A percentile compares a stretch with the other conserved stretches of the same genome.
phyloP scores from a whole-genome alignment of 1,140 invertebrate genomes.

The Trichonephila clavipes region DNA sequence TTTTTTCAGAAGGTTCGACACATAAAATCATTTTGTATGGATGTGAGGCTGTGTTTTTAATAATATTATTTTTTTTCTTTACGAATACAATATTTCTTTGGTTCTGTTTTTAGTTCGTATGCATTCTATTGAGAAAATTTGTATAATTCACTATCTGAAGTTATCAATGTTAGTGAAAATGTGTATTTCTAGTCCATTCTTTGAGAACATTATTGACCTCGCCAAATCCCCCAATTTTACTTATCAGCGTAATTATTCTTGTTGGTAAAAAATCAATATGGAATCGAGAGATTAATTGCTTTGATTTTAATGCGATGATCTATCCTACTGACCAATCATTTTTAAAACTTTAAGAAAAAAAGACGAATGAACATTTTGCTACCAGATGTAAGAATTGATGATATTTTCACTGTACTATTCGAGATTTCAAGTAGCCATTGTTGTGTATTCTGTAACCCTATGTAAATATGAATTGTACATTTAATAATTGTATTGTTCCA shows the following conservation, averaged over 20 bases:
- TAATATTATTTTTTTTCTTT: no score
- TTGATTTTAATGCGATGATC: background rate
- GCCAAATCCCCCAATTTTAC: no score
- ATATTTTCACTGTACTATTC: conserved; percentile 5
- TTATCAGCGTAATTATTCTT: no score
- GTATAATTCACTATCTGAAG: no score
- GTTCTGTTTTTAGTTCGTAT: no score
- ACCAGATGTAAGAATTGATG: conserved; percentile 34
- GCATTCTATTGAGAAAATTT: no score
- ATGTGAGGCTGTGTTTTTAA: no score
- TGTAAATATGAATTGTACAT: conserved; percentile 54
- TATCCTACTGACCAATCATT: background rate
- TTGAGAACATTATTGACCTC: background rate
- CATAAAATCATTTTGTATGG: no score
- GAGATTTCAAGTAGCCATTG: conserved; percentile 40
- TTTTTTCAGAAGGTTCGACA: no score
- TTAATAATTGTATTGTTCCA: conserved; percentile 35
- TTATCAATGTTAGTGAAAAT: background rate
- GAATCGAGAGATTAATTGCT: background rate
- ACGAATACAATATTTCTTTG: no score
- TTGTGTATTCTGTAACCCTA: conserved; percentile 47
- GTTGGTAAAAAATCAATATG: background rate
- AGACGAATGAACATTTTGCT: background rate
- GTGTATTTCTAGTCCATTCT: background rate
- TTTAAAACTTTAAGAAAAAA: background rate